phyloP scores from a whole-genome alignment of 2,113 vertebrate species.

The Toxostoma redivivum region DNA sequence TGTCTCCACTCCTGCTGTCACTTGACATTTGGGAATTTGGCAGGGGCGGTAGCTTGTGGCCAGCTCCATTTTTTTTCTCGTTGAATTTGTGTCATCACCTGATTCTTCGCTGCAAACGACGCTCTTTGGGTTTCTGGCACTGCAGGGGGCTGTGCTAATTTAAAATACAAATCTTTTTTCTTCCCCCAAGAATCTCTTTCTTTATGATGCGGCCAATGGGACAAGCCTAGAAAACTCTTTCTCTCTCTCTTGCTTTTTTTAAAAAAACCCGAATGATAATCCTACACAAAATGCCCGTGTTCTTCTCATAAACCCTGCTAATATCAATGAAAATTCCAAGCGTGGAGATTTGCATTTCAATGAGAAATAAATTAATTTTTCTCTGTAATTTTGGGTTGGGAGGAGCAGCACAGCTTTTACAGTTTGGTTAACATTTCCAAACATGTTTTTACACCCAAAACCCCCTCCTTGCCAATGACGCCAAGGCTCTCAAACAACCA shows the following conservation, averaged over 20 bases:
- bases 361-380: conserved; percentile 52
- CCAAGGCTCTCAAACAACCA: background rate
- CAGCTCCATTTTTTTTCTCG: background rate
- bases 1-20: conserved; percentile 58
- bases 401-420: background rate
- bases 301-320: background rate
- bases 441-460: background rate
- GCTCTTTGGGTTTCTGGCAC: conserved; percentile 34
- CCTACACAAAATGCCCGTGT: background rate
- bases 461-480: background rate
- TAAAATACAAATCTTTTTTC: background rate
- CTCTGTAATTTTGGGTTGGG: conserved; percentile 9
- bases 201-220: background rate
- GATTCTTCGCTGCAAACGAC: background rate
- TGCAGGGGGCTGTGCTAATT: conserved; percentile 22
- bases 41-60: background rate
- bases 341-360: conserved; percentile 41
- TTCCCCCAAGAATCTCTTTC: conserved; percentile 1
- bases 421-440: background rate
- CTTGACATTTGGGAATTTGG: conserved; percentile 57
- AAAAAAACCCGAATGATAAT: background rate
- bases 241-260: background rate
- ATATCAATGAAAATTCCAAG: conserved; percentile 39
- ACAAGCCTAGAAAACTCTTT: background rate
- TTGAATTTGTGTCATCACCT: conserved; percentile 54